Percentiles rank a stretch among this genome's conserved stretches.
Evolutionary conservation across 2,888 invertebrate species (phyloP).

Genomic region (Perithous albicinctus): DNA sequence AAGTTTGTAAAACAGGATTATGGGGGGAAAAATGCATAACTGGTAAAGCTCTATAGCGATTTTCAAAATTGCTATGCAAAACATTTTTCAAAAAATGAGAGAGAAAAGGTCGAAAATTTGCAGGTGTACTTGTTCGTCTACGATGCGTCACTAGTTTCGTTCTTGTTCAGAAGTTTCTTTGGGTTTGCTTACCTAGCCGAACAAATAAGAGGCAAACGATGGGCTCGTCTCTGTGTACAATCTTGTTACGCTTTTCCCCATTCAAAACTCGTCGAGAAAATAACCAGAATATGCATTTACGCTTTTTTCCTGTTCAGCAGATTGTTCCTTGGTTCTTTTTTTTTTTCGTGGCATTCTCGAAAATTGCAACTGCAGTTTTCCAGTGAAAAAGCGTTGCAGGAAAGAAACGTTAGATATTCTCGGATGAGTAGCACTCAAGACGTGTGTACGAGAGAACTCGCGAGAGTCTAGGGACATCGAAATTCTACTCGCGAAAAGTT

Average conservation of each 20-base stretch:
- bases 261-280: constrained; percentile 2
- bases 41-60: not conserved
- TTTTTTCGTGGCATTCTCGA: not conserved
- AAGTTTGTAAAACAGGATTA: not conserved
- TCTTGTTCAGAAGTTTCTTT: constrained; percentile 39
- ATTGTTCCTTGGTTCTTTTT: not conserved
- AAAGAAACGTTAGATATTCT: constrained; percentile 37
- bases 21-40: no score
- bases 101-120: constrained; percentile 75
- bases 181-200: constrained; percentile 41
- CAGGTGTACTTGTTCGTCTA: constrained; percentile 64
- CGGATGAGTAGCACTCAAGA: constrained; percentile 44
- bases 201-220: constrained; percentile 52
- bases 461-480: constrained; percentile 55
- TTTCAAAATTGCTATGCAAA: not conserved
- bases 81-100: not conserved
- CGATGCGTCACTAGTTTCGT: constrained; percentile 40
- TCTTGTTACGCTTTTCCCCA: constrained; percentile 55
- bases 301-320: not conserved
- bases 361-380: constrained; percentile 22
- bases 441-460: constrained; percentile 24
- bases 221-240: constrained; percentile 31
- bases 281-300: not conserved
- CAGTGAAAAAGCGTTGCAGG: not conserved
- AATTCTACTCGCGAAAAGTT: constrained; percentile 66